Evolutionary conservation across 2,113 vertebrate species (phyloP).

Genomic region (Pseudorhombus dupliciocellatus): DNA sequence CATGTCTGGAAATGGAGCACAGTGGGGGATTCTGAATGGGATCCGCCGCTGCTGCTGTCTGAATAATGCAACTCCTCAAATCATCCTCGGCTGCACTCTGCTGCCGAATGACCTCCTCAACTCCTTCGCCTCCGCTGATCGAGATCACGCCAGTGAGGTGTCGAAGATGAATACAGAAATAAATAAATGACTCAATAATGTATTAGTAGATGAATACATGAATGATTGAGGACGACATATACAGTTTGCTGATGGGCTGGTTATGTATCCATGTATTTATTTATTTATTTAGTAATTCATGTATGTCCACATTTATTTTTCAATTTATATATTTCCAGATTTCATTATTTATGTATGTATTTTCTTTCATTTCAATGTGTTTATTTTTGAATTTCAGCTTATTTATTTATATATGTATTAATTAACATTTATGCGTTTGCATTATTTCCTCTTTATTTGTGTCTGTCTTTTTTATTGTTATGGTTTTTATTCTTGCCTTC

Average conservation of each 20-base stretch:
- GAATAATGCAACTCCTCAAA: constrained; percentile 58
- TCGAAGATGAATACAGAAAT: neutral
- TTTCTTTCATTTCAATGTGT: neutral
- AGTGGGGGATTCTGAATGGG: constrained; percentile 52
- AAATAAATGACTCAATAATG: neutral
- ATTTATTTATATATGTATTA: neutral
- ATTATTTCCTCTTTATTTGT: neutral
- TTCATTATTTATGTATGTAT: neutral
- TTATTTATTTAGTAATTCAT: neutral
- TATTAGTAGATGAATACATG: neutral
- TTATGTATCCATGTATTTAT: neutral
- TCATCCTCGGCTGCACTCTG: constrained; percentile 35
- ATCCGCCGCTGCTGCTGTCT: constrained; percentile 52
- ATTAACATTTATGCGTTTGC: neutral
- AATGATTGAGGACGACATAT: neutral
- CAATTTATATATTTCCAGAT: neutral
- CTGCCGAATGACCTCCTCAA: constrained; percentile 17
- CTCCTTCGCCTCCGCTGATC: neutral
- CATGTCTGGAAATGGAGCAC: constrained; percentile 44
- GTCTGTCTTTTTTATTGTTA: neutral
- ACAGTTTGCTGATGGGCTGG: too few species aligned
- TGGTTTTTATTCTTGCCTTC: neutral
- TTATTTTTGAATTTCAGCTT: neutral
- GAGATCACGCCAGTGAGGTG: neutral
- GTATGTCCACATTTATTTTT: neutral